Conservation (phyloP, 2,113 vertebrate species). For the Puntigrus tetrazona region DNA sequence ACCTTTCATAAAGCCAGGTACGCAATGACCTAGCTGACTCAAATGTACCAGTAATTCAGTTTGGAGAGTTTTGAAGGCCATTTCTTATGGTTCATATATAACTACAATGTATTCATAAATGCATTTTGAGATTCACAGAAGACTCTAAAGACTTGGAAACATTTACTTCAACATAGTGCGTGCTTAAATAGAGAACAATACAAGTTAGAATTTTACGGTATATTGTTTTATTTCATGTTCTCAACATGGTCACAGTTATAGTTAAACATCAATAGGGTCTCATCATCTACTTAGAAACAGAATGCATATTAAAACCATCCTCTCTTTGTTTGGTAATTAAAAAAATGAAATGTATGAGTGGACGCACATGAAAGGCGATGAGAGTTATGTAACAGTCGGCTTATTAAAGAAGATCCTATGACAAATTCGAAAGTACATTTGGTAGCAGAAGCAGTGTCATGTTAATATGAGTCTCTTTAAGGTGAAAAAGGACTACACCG, state of each 20-base stretch:
- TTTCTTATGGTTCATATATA: neutral
- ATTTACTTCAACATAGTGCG: neutral
- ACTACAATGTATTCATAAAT: neutral
- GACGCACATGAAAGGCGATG: slow-evolving; percentile 62
- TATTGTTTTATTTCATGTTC: slow-evolving; percentile 89
- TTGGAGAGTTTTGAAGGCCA: neutral
- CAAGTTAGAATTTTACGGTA: slow-evolving; percentile 69
- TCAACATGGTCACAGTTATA: slow-evolving; percentile 92
- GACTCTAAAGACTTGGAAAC: neutral
- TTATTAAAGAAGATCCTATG: slow-evolving; percentile 72
- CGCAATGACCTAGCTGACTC: neutral
- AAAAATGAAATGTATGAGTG: slow-evolving; percentile 68
- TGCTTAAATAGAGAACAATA: slow-evolving; percentile 56
- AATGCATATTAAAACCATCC: slow-evolving; percentile 86
- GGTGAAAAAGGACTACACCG: slow-evolving; percentile 71
- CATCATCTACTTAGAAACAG: slow-evolving; percentile 86
- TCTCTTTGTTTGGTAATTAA: slow-evolving; percentile 71
- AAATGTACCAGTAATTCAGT: neutral
- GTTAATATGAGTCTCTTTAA: slow-evolving; percentile 68
- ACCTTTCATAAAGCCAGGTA: neutral
- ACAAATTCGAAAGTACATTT: slow-evolving; percentile 70
- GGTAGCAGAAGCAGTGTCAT: slow-evolving; percentile 71
- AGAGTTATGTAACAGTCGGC: slow-evolving; percentile 75
- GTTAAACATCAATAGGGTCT: slow-evolving; percentile 86
- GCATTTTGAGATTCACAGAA: neutral